phyloP scores from a whole-genome alignment of 2,888 invertebrate species.

The Ariolimax columbianus region DNA sequence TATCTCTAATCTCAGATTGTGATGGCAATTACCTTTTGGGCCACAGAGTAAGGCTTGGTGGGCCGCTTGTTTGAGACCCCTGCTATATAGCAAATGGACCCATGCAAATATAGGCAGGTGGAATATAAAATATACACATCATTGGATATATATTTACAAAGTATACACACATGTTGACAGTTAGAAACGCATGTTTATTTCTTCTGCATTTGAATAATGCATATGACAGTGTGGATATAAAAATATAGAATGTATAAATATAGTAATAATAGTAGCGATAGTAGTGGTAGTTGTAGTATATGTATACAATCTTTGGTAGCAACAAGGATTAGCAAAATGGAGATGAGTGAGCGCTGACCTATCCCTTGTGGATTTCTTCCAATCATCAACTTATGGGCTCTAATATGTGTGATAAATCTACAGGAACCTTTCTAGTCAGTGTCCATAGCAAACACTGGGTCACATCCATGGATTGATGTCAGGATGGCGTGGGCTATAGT shows the following conservation, averaged over 20 bases:
- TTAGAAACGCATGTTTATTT: constrained; percentile 36
- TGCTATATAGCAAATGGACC: neutral
- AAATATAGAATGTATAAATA: constrained; percentile 51
- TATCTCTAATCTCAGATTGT: too few species aligned
- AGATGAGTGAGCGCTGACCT: constrained; percentile 28
- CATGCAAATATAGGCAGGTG: constrained; percentile 1
- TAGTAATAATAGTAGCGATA: constrained; percentile 49
- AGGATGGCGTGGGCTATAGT: too few species aligned
- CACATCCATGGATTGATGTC: too few species aligned
- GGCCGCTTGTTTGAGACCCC: too few species aligned
- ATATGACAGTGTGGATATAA: constrained; percentile 43
- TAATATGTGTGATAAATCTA: too few species aligned
- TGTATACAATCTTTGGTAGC: constrained; percentile 50
- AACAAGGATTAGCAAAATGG: constrained; percentile 46
- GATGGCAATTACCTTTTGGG: too few species aligned
- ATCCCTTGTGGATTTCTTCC: constrained; percentile 28
- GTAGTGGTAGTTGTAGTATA: constrained; percentile 46
- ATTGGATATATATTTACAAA: constrained; percentile 17
- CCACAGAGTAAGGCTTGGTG: too few species aligned
- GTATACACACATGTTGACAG: neutral
- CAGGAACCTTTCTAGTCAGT: too few species aligned
- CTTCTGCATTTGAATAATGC: constrained; percentile 44
- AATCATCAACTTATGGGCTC: too few species aligned
- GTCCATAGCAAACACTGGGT: too few species aligned
- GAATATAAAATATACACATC: neutral